Evolutionary conservation across 1,140 invertebrate genomes (phyloP).

Genomic region (Cyrtorhinus lividipennis): DNA sequence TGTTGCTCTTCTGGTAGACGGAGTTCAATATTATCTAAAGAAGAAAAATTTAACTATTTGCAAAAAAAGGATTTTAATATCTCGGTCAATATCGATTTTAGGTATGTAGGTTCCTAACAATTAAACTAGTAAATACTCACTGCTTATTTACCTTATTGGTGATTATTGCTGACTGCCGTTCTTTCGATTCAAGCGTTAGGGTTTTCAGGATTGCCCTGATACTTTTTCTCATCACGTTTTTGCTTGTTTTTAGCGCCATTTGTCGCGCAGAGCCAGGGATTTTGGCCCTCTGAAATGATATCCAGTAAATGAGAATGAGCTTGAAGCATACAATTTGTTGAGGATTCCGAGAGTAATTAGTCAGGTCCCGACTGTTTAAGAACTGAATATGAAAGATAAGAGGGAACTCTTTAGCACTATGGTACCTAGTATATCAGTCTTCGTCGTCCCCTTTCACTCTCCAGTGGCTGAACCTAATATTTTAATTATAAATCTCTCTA

Average conservation of each 20-base stretch:
- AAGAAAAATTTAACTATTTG: neutral
- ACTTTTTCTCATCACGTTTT: neutral
- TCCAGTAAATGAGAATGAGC: too few relatives aligned
- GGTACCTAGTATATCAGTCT: too few relatives aligned
- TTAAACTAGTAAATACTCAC: neutral
- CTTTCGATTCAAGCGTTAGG: neutral
- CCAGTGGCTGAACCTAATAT: too few relatives aligned
- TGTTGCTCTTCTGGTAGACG: slow-evolving; percentile 11
- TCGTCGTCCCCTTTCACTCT: too few relatives aligned
- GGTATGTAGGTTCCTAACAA: neutral
- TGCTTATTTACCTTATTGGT: neutral
- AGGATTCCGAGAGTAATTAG: too few relatives aligned
- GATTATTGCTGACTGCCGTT: neutral
- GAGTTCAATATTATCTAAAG: neutral
- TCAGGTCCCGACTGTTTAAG: too few relatives aligned
- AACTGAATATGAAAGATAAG: too few relatives aligned
- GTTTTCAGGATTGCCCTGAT: neutral
- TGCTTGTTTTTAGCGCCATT: neutral
- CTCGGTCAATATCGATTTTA: neutral
- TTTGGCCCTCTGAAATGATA: too few relatives aligned
- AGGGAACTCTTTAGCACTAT: too few relatives aligned
- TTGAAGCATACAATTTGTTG: too few relatives aligned
- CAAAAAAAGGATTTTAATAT: neutral
- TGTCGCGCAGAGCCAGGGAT: too few relatives aligned
- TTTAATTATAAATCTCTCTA: too few relatives aligned